These are phyloP conservation scores for Philypnodon macrostomus DNA, from an alignment of 2,797 vertebrate genomes.

Conservation along the genomic window DNA sequence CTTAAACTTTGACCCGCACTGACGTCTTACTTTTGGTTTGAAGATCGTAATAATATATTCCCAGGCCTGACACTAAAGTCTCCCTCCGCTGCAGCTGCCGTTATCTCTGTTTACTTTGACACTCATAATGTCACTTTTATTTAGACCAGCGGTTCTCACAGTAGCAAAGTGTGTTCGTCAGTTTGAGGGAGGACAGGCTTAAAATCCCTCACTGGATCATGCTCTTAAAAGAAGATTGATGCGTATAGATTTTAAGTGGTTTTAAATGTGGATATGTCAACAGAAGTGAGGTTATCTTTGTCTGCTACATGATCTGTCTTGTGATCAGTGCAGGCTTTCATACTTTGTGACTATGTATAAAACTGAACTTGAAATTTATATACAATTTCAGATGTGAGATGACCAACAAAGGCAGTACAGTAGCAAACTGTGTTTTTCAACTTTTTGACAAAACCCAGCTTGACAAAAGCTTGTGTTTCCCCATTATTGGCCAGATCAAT, in stretches of 20 bases:
- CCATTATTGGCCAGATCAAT: too few species aligned
- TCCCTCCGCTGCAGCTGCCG: not conserved
- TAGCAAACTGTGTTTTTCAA: too few species aligned
- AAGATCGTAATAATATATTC: not conserved
- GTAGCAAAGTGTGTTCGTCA: slow-evolving; percentile 4
- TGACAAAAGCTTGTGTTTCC: too few species aligned
- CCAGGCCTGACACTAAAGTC: not conserved
- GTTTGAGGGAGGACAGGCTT: not conserved
- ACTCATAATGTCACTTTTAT: not conserved
- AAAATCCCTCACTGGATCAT: not conserved
- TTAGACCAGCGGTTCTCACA: not conserved
- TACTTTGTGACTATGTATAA: too few species aligned
- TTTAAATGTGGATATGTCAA: not conserved
- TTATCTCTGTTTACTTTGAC: not conserved
- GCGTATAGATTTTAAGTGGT: not conserved
- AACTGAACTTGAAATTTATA: too few species aligned
- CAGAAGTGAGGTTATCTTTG: not conserved
- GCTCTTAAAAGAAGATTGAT: not conserved
- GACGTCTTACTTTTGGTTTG: slow-evolving; percentile 7
- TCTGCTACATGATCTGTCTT: not conserved
- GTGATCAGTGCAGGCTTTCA: not conserved
- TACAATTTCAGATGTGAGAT: too few species aligned
- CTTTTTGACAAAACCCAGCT: too few species aligned
- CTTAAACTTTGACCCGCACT: not conserved
- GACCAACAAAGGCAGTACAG: too few species aligned